A percentile compares a stretch with the other conserved stretches of the same genome.
Evolutionary conservation across 2,888 invertebrate genomes (phyloP).

Genomic region (Bedellia somnulentella): DNA sequence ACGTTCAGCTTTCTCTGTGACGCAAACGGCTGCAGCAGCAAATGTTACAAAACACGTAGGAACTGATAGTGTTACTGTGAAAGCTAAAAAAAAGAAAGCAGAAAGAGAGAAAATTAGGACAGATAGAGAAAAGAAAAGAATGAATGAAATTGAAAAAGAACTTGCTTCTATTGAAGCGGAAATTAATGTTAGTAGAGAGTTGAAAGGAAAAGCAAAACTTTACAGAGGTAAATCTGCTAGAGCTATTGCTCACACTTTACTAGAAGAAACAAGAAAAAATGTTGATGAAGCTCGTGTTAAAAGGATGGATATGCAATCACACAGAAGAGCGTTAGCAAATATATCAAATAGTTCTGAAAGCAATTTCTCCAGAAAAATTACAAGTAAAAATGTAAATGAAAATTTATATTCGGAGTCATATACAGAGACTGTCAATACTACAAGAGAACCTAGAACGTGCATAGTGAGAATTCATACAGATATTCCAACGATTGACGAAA

Average conservation of each 20-base stretch:
- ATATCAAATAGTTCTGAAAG: not conserved
- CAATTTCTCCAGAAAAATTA: not conserved
- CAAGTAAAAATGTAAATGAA: constrained; percentile 7
- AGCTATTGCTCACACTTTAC: constrained; percentile 68
- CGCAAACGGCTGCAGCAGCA: constrained; percentile 64
- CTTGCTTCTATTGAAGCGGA: constrained; percentile 38
- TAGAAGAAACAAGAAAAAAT: constrained; percentile 62
- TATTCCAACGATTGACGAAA: constrained; percentile 50
- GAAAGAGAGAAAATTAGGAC: constrained; percentile 31
- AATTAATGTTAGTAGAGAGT: constrained; percentile 47
- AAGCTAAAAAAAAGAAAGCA: constrained; percentile 48
- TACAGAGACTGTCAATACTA: constrained; percentile 25
- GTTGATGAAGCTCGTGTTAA: constrained; percentile 39
- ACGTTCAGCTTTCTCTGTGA: constrained; percentile 63
- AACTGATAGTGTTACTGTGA: constrained; percentile 46
- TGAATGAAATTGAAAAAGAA: constrained; percentile 41
- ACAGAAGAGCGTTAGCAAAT: constrained; percentile 15
- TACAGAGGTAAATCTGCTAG: constrained; percentile 76
- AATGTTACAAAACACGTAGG: constrained; percentile 67
- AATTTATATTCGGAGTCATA: constrained; percentile 20
- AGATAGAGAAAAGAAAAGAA: constrained; percentile 45
- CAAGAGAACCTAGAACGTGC: constrained; percentile 31
- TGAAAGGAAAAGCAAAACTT: constrained; percentile 56
- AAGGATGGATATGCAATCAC: constrained; percentile 23
- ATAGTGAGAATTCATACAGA: constrained; percentile 34